Evolutionary conservation across 2,888 invertebrate species (phyloP).

Genomic region (Drosophila pseudotakahashii): DNA sequence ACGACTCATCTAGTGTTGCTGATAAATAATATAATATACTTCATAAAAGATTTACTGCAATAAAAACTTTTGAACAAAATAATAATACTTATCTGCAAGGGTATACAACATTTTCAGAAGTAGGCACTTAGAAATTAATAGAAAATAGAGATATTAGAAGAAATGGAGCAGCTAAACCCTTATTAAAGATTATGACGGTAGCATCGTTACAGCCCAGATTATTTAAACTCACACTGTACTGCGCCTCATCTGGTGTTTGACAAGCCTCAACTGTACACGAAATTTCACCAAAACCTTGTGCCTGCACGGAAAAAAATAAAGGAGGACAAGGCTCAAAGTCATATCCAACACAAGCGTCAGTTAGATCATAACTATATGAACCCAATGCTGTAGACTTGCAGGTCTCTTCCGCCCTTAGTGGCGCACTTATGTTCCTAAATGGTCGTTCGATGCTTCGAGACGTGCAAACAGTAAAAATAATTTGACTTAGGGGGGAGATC

Average conservation of each 20-base stretch:
- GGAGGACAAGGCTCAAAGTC: conserved; percentile 87
- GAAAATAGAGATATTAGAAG: neutral
- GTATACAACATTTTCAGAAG: too few species aligned
- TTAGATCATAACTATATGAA: conserved; percentile 86
- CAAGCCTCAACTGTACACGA: conserved; percentile 87
- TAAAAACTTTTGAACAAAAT: too few species aligned
- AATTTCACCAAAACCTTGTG: conserved; percentile 73
- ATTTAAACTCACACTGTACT: conserved; percentile 88
- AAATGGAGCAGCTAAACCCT: neutral
- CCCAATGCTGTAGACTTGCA: conserved; percentile 86
- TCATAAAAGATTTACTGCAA: too few species aligned
- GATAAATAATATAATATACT: too few species aligned
- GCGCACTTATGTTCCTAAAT: conserved; percentile 83
- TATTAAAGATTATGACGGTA: neutral
- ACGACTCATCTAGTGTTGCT: too few species aligned
- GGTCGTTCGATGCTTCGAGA: conserved; percentile 86
- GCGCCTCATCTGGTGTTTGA: conserved; percentile 88
- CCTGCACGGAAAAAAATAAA: conserved; percentile 88
- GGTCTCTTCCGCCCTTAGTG: conserved; percentile 84
- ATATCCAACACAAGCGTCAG: conserved; percentile 86
- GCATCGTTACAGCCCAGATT: conserved; percentile 88
- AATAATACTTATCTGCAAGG: too few species aligned
- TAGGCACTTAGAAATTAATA: too few species aligned
- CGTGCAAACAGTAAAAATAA: conserved; percentile 87
- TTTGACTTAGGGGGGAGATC: conserved; percentile 86